A percentile compares a stretch with the other conserved stretches of the same genome.
These are phyloP conservation scores for Erpornis zantholeuca DNA, from an alignment of 2,113 vertebrate species.

Conservation along the genomic window DNA sequence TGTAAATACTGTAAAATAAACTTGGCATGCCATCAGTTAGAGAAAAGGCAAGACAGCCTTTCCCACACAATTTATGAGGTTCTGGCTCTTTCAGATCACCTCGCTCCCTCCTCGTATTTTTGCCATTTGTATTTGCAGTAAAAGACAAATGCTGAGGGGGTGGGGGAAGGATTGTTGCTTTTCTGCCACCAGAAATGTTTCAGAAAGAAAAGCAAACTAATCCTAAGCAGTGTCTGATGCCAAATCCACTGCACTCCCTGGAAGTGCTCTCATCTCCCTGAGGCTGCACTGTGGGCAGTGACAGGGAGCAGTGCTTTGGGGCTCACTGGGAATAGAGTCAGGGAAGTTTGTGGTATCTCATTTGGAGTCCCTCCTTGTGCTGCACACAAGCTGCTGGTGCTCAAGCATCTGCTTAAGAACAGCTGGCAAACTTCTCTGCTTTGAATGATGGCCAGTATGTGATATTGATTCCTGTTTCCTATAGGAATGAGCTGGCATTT, in stretches of 20 bases:
- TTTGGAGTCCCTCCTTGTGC: neutral
- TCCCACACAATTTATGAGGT: constrained; percentile 41
- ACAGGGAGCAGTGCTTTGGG: neutral
- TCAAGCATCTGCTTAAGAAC: neutral
- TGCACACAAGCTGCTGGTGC: neutral
- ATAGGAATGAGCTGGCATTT: neutral
- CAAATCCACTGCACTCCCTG: neutral
- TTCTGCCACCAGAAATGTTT: neutral
- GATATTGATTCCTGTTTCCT: neutral
- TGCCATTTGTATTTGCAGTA: neutral
- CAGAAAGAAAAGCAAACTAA: neutral
- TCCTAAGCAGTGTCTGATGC: neutral
- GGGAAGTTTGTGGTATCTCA: neutral
- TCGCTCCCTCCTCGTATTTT: neutral
- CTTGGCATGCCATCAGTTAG: constrained; percentile 52
- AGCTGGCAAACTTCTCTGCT: neutral
- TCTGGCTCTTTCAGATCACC: constrained; percentile 50
- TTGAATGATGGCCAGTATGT: neutral
- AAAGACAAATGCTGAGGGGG: neutral
- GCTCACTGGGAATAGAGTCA: neutral
- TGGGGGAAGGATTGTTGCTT: neutral
- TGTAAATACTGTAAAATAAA: constrained; percentile 59
- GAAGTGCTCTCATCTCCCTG: neutral
- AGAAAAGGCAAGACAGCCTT: constrained; percentile 22
- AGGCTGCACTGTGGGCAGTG: neutral